These are phyloP conservation scores for Phyllotreta striolata DNA, from an alignment of 2,888 invertebrate species.

Conservation along the genomic window DNA sequence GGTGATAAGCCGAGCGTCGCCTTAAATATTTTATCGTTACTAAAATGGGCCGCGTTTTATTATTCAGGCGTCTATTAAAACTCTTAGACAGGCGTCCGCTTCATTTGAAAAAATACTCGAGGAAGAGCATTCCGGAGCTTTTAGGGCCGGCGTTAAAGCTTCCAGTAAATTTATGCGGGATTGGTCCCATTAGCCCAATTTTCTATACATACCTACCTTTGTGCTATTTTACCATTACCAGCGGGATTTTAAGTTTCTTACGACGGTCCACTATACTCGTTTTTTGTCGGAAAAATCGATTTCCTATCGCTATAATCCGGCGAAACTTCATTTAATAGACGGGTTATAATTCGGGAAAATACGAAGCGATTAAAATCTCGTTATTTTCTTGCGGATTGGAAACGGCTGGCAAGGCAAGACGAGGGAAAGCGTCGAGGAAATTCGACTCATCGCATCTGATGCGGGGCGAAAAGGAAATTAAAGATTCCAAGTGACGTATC, in stretches of 20 bases:
- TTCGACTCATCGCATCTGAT: conserved; percentile 30
- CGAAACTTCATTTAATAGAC: conserved; percentile 16
- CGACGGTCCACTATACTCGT: no score
- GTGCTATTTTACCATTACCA: no score
- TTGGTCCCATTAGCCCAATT: no score
- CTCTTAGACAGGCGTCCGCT: conserved; percentile 42
- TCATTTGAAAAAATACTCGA: conserved; percentile 39
- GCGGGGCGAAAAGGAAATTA: conserved; percentile 27
- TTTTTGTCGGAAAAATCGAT: not conserved
- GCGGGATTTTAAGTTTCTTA: no score
- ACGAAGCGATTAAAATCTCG: conserved; percentile 31
- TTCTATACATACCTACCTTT: no score
- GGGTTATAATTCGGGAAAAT: conserved; percentile 26
- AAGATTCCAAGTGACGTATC: conserved; percentile 14
- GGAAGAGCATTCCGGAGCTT: conserved; percentile 26
- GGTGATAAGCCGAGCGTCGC: no score
- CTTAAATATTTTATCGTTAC: conserved; percentile 34
- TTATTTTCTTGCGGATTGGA: conserved; percentile 28
- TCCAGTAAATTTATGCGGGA: conserved; percentile 34
- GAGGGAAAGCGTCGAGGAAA: conserved; percentile 27
- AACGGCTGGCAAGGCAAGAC: conserved; percentile 14
- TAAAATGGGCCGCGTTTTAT: conserved; percentile 42
- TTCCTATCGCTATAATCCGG: not conserved
- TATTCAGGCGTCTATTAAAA: conserved; percentile 48
- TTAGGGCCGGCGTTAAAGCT: conserved; percentile 23